Conservation (phyloP, 2,797 vertebrate genomes). For the Neosilurus mollespiculum region DNA sequence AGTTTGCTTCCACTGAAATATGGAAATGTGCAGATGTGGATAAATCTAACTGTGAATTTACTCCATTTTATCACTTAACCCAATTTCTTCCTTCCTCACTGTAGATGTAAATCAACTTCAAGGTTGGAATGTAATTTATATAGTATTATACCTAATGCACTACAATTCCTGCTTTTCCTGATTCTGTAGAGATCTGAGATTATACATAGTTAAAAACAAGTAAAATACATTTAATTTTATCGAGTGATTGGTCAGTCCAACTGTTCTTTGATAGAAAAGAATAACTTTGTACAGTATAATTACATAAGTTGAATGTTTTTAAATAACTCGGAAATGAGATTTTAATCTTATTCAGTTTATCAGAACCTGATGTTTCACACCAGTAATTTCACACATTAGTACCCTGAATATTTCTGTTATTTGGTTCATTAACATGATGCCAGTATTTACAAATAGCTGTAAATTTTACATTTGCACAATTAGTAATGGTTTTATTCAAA, state of each 20-base stretch:
- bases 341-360: not conserved
- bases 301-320: too few relatives aligned
- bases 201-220: not conserved
- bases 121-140: not conserved
- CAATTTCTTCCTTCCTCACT: not conserved
- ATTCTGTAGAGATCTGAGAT: not conserved
- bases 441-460: not conserved
- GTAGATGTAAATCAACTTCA: too few relatives aligned
- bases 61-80: not conserved
- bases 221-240: not conserved
- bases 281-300: not conserved
- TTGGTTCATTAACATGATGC: not conserved
- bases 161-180: not conserved
- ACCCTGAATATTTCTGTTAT: too few relatives aligned
- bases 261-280: not conserved
- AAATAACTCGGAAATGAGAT: not conserved
- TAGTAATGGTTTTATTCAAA: not conserved
- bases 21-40: not conserved
- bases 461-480: not conserved
- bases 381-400: too few relatives aligned
- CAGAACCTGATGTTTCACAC: not conserved
- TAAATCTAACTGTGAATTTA: not conserved
- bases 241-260: not conserved
- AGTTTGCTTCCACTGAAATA: not conserved
- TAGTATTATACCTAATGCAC: not conserved